Evolutionary conservation across 2,113 vertebrate genomes (phyloP).

Genomic region (Sminthopsis crassicaudata): DNA sequence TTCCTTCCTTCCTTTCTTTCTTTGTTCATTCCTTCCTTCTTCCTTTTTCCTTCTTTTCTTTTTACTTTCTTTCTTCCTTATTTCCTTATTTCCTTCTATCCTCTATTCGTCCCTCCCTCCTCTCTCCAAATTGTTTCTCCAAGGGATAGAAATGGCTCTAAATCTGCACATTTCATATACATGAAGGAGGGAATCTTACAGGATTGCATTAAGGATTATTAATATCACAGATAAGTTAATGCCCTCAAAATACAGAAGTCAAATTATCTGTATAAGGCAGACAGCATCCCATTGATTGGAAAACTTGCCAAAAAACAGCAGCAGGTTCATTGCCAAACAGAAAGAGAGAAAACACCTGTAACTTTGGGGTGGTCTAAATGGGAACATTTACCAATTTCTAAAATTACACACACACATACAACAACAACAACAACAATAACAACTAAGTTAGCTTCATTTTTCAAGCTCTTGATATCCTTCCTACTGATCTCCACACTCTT

Average conservation of each 20-base stretch:
- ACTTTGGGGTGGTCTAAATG: background rate
- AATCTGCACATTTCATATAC: conserved; percentile 62
- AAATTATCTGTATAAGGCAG: conserved; percentile 47
- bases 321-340: background rate
- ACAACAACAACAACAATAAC: too few species aligned
- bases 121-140: conserved; percentile 63
- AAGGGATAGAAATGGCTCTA: conserved; percentile 48
- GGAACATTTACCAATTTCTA: conserved; percentile 58
- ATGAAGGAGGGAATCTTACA: conserved; percentile 72
- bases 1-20: background rate
- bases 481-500: background rate
- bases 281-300: conserved; percentile 33
- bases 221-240: conserved; percentile 72
- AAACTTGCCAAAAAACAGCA: background rate
- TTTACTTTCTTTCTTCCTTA: too few species aligned
- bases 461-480: conserved; percentile 3
- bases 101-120: too few species aligned
- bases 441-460: background rate
- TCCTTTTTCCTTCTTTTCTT: too few species aligned
- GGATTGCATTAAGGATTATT: conserved; percentile 74
- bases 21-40: background rate
- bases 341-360: conserved; percentile 65
- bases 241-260: conserved; percentile 69
- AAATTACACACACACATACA: too few species aligned
- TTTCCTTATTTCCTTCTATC: background rate